Conservation (phyloP, 2,113 vertebrate species). For the Empidonax traillii region DNA sequence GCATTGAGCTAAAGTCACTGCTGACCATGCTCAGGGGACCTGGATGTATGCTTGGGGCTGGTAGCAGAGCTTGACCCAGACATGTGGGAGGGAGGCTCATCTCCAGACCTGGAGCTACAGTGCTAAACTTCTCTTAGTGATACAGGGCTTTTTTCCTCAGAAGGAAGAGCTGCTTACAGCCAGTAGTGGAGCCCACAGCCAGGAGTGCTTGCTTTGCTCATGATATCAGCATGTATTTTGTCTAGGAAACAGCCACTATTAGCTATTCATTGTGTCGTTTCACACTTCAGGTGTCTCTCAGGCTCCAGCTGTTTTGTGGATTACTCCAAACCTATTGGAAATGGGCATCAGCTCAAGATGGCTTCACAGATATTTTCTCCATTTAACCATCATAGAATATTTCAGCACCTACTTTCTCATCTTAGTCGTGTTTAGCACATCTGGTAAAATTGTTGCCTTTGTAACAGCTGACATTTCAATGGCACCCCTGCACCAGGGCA, state of each 20-base stretch:
- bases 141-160: neutral
- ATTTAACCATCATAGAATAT: neutral
- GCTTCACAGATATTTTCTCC: neutral
- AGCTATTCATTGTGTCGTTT: neutral
- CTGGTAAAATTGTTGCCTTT: neutral
- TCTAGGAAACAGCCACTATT: neutral
- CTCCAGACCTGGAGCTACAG: neutral
- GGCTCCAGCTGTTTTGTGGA: neutral
- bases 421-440: neutral
- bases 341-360: neutral
- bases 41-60: neutral
- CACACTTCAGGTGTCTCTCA: neutral
- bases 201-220: neutral
- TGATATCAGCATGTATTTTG: neutral
- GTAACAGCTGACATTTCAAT: neutral
- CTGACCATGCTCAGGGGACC: neutral
- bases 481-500: neutral
- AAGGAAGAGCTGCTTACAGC: neutral
- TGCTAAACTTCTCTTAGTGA: neutral
- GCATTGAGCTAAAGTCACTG: accelerated
- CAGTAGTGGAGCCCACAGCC: neutral
- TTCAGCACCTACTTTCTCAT: neutral
- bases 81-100: accelerated
- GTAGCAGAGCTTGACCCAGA: neutral
- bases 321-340: neutral